phyloP scores from a whole-genome alignment of 2,797 vertebrate genomes.

The Brachyalestes nurse region DNA sequence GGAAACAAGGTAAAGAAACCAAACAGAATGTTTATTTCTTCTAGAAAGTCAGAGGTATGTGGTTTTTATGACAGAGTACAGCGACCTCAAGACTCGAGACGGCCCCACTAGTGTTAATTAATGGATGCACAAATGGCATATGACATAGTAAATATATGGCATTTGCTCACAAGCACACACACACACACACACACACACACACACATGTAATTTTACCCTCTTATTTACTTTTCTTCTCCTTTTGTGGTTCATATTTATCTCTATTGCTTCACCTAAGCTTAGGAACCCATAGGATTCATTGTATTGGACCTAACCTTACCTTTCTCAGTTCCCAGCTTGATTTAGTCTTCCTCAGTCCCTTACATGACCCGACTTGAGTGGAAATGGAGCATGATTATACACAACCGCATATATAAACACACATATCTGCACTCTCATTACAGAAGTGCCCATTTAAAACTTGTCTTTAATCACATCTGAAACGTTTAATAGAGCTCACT shows the following conservation, averaged over 20 bases:
- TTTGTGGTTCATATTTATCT: neutral
- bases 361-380: slow-evolving; percentile 12
- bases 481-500: neutral
- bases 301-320: neutral
- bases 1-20: too few relatives aligned
- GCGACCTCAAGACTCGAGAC: too few relatives aligned
- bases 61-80: too few relatives aligned
- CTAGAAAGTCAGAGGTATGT: too few relatives aligned
- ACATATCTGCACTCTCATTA: neutral
- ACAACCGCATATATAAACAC: neutral
- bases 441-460: neutral
- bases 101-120: neutral
- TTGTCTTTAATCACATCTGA: neutral
- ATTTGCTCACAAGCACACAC: neutral
- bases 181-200: neutral
- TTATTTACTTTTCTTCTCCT: neutral
- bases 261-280: neutral
- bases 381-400: neutral
- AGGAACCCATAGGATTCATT: neutral
- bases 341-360: neutral
- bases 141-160: neutral
- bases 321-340: neutral
- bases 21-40: too few relatives aligned
- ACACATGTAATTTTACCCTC: too few relatives aligned
- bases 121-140: neutral